These are phyloP conservation scores for Daboia siamensis DNA, from an alignment of 2,113 vertebrate genomes.

Conservation along the genomic window DNA sequence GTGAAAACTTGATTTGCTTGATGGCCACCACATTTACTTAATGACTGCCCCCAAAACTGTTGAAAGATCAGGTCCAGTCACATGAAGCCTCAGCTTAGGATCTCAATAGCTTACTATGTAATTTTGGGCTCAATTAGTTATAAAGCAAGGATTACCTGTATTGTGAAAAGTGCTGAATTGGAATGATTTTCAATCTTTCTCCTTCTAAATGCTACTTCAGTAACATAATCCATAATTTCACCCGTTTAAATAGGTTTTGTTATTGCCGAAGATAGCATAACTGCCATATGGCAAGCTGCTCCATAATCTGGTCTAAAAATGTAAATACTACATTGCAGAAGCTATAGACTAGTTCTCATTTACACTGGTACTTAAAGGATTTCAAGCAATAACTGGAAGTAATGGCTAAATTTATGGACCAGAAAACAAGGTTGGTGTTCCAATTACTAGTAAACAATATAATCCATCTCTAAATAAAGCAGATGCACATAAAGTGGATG, in stretches of 20 bases:
- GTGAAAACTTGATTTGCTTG: neutral
- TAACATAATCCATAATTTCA: neutral
- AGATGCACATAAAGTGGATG: neutral
- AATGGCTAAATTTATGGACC: slow-evolving; percentile 28
- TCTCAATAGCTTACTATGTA: neutral
- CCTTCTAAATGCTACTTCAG: neutral
- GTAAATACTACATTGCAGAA: neutral
- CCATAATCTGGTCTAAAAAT: neutral
- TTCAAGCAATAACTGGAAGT: slow-evolving; percentile 12
- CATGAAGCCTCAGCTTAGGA: neutral
- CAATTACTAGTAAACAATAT: slow-evolving; percentile 27
- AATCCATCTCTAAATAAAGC: slow-evolving; percentile 10
- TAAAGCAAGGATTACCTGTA: neutral
- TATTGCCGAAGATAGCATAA: neutral
- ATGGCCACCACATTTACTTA: neutral
- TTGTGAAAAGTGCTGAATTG: neutral
- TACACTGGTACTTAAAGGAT: neutral
- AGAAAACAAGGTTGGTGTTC: slow-evolving; percentile 21
- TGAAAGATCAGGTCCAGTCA: neutral
- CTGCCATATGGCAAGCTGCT: neutral
- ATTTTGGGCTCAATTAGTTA: neutral
- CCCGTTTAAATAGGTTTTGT: neutral
- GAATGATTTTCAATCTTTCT: neutral
- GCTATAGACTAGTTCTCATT: neutral
- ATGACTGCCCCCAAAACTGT: neutral